Conservation (phyloP, 2,113 vertebrate genomes). For the Paradoxurus hermaphroditus region DNA sequence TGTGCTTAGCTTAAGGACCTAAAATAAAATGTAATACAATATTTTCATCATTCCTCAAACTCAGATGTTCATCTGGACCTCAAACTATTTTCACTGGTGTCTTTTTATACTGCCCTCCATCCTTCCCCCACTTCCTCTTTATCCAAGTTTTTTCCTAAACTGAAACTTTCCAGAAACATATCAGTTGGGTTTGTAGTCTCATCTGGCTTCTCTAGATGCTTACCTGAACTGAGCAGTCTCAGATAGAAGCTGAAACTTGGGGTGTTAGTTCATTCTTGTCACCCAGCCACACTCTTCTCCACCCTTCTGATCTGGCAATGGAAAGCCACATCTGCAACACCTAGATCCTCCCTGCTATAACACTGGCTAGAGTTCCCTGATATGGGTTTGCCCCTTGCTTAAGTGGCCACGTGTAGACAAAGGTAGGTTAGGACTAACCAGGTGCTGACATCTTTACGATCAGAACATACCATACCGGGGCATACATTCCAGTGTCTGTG, state of each 20-base stretch:
- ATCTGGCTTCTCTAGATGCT: neutral
- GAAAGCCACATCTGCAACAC: neutral
- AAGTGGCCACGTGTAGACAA: neutral
- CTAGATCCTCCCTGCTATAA: neutral
- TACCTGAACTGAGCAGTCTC: neutral
- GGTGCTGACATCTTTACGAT: neutral
- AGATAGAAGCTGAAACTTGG: conserved; percentile 43
- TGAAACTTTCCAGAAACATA: conserved; percentile 58
- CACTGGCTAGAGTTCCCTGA: neutral
- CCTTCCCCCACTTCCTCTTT: neutral
- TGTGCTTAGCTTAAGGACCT: neutral
- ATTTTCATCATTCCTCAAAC: neutral
- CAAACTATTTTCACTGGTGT: neutral
- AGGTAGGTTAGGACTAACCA: neutral
- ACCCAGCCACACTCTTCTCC: conserved; percentile 50
- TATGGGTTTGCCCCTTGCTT: neutral
- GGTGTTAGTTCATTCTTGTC: conserved; percentile 46
- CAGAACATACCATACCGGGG: neutral
- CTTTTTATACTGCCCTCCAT: neutral
- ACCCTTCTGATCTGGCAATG: conserved; percentile 33
- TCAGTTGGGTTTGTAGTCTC: neutral
- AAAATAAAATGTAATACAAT: neutral
- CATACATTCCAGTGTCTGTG: neutral
- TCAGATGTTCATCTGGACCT: neutral
- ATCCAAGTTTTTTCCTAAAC: neutral